Percentiles rank a stretch among this genome's conserved stretches.
phyloP scores from a whole-genome alignment of 2,113 vertebrate genomes.

The Vombatus ursinus region DNA sequence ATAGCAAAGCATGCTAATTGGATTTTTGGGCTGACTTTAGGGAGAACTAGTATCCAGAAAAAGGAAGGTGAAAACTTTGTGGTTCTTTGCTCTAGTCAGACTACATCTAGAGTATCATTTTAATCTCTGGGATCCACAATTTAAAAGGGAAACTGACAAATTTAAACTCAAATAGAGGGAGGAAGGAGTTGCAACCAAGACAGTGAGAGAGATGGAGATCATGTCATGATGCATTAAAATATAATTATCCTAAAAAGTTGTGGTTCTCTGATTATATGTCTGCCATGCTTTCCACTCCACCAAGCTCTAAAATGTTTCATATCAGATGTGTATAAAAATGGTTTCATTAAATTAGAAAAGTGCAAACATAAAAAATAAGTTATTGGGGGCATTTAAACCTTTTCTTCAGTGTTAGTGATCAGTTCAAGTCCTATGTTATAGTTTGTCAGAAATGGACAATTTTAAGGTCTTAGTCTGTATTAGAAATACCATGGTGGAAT shows the following conservation, averaged over 20 bases:
- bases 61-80: not conserved
- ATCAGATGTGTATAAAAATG: not conserved
- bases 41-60: not conserved
- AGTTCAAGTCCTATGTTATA: not conserved
- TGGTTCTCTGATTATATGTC: not conserved
- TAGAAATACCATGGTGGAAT: not conserved
- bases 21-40: not conserved
- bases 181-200: not conserved
- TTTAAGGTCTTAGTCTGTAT: too few species aligned
- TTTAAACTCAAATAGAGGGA: not conserved
- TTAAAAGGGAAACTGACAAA: not conserved
- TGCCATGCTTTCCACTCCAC: not conserved
- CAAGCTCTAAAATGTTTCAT: not conserved
- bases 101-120: not conserved
- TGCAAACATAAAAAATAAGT: not conserved
- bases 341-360: not conserved
- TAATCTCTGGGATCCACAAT: not conserved
- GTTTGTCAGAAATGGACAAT: too few species aligned
- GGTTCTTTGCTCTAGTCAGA: not conserved
- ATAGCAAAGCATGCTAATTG: not conserved
- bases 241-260: not conserved
- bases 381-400: not conserved
- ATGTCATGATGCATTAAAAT: not conserved
- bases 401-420: not conserved
- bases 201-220: not conserved